Base-by-base conservation (phyloP, 2,113 vertebrate genomes). In the Podarcis cretensis region DNA sequence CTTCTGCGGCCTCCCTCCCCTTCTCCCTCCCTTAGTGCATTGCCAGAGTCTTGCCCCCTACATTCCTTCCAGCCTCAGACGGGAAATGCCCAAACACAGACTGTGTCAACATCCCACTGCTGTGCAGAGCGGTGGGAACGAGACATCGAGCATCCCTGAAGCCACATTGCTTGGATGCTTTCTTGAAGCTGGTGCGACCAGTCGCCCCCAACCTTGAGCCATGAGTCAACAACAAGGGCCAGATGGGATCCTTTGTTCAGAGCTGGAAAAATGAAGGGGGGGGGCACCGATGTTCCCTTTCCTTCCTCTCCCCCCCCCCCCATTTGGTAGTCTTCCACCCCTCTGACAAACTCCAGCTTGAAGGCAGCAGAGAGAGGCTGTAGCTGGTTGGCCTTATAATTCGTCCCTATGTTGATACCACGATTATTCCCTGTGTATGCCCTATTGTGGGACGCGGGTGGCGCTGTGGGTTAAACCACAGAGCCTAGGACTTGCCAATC, bases 81-180 rank as follows among this genome's bases (percentile, higher is more conserved):
- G 7, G 87, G 82, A 79, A 84, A 71, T 59, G 48, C n/a, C 14
- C 81, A 57, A 57, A 21, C 27, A 43, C 6, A 0, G 10, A 40
- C 92, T 30, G 2, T 20, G 1, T 66, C 92, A 69, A 68, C 66
- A 35, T 81, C 84, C 71, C 54, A 4, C 74, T 63, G 69, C 18
- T 13, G 43, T 87, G 81, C 79, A 75, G 10, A 86, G 57, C 40
- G 71, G 54, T 54, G 82, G 89, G 54, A 81, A 48, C 80, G 0
- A 0, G 9, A 37, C 21, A 40, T 16, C 43, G 1, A 0, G 0
- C 5, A 0, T 23, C 32, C 14, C 2, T 0, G 65, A 48, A 90
- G 23, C 27, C 43, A 73, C 88, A 27, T 84, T 48, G 84, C 40
- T 89, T 23, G 20, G 21, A 43, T 78, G 32, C 83, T 59, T 5